Evolutionary conservation across 2,888 invertebrate species (phyloP).

Genomic region (Blastobasis lacticolella): DNA sequence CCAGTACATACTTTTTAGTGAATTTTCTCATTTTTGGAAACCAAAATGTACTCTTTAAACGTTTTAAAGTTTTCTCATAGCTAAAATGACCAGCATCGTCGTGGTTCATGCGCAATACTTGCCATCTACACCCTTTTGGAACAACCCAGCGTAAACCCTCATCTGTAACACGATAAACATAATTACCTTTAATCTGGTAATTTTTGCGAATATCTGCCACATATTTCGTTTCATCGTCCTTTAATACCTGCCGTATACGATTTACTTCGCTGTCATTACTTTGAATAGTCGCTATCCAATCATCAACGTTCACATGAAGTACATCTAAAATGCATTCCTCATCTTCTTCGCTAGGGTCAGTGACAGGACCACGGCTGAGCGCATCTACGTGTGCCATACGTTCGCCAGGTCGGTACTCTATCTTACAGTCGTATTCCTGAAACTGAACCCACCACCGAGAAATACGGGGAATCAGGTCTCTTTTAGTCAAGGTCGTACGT

Average conservation of each 20-base stretch:
- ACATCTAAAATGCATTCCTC: background rate
- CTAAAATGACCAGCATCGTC: slow-evolving; percentile 19
- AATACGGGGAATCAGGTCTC: slow-evolving; percentile 13
- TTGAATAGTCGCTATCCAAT: slow-evolving; percentile 15
- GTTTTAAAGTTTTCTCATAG: slow-evolving; percentile 13
- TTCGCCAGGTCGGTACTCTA: background rate
- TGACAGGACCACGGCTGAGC: background rate
- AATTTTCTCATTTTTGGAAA: slow-evolving; percentile 2
- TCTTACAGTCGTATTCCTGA: slow-evolving; percentile 7
- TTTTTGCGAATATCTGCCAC: slow-evolving; percentile 12
- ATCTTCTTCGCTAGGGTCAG: background rate
- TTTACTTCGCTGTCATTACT: slow-evolving; percentile 12
- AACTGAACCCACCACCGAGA: slow-evolving; percentile 14
- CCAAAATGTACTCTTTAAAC: slow-evolving; percentile 1
- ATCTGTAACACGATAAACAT: slow-evolving; percentile 10
- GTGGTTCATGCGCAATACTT: slow-evolving; percentile 16
- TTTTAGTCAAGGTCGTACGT: slow-evolving; percentile 12
- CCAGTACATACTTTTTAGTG: background rate
- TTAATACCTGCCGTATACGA: slow-evolving; percentile 8
- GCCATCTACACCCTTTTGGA: slow-evolving; percentile 17
- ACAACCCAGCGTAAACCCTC: slow-evolving; percentile 16
- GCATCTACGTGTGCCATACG: slow-evolving; percentile 1
- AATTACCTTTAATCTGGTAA: slow-evolving; percentile 15
- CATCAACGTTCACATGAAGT: slow-evolving; percentile 5
- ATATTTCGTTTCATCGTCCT: slow-evolving; percentile 4